These are phyloP conservation scores for Falco biarmicus DNA, from an alignment of 2,797 vertebrate genomes.

Conservation along the genomic window DNA sequence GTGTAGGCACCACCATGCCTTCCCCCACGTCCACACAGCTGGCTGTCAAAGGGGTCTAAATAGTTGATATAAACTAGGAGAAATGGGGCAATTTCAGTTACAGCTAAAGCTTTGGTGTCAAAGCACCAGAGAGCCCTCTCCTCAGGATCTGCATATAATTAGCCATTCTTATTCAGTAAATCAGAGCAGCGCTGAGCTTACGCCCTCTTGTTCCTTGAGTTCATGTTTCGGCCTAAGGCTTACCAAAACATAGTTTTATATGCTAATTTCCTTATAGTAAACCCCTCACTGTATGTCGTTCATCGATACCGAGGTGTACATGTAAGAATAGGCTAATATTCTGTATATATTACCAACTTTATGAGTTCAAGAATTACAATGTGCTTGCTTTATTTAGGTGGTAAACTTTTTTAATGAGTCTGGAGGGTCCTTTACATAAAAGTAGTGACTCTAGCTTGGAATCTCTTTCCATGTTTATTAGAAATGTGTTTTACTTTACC, in stretches of 20 bases:
- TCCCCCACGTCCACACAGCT: rapidly evolving
- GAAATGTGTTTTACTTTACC: conserved; percentile 57
- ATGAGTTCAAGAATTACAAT: conserved; percentile 39
- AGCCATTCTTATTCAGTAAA: background rate
- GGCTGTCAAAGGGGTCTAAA: background rate
- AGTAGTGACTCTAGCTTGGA: conserved; percentile 55
- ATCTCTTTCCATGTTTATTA: conserved; percentile 63
- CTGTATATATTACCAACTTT: conserved; percentile 11
- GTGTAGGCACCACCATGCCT: background rate
- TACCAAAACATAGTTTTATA: conserved; percentile 42
- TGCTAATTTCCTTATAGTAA: conserved; percentile 54
- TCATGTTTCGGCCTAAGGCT: background rate
- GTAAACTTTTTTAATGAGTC: conserved; percentile 70
- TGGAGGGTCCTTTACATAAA: conserved; percentile 59
- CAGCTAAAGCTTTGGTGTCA: background rate
- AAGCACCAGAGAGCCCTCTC: background rate
- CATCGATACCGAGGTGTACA: background rate
- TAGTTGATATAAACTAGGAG: background rate
- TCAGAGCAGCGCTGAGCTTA: background rate
- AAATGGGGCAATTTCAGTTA: background rate
- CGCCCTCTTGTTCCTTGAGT: rapidly evolving
- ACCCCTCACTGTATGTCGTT: background rate
- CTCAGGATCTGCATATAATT: background rate
- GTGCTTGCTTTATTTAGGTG: conserved; percentile 35
- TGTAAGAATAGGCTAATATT: background rate